These are phyloP conservation scores for Rattus rattus DNA, from an alignment of 2,113 vertebrate species.

Conservation along the genomic window DNA sequence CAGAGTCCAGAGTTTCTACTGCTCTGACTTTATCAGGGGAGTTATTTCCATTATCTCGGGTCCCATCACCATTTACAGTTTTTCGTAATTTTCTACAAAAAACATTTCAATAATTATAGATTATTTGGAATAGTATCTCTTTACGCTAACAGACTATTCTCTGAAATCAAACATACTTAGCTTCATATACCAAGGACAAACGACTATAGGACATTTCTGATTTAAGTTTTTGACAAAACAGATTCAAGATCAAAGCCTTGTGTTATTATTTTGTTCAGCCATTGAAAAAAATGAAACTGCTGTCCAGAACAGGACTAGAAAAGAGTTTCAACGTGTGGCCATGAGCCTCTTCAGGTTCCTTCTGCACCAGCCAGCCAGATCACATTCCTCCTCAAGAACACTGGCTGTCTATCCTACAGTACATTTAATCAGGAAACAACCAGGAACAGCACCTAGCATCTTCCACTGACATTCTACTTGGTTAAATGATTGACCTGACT, in stretches of 20 bases:
- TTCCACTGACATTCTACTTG: neutral
- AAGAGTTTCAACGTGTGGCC: neutral
- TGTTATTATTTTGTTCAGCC: neutral
- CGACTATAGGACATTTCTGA: neutral
- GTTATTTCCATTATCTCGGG: conserved; percentile 76
- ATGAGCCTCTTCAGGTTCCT: neutral
- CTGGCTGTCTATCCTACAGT: neutral
- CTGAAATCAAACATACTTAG: conserved; percentile 19
- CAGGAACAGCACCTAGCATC: neutral
- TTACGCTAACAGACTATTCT: neutral
- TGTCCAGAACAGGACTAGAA: neutral
- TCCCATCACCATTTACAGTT: conserved; percentile 84
- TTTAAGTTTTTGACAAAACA: neutral
- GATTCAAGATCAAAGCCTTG: neutral
- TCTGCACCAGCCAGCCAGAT: neutral
- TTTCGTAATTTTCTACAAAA: conserved; percentile 88
- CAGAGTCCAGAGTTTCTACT: conserved; percentile 78
- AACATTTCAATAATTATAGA: neutral
- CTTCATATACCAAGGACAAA: conserved; percentile 22
- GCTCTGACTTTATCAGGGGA: conserved; percentile 81
- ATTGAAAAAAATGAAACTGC: neutral
- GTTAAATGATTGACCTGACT: neutral
- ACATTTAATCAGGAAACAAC: neutral
- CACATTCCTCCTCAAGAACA: neutral
- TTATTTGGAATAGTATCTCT: conserved; percentile 47